A percentile compares a stretch with the other conserved stretches of the same genome.
phyloP scores from a whole-genome alignment of 1,140 invertebrate genomes.

The Plectus sambesii region DNA sequence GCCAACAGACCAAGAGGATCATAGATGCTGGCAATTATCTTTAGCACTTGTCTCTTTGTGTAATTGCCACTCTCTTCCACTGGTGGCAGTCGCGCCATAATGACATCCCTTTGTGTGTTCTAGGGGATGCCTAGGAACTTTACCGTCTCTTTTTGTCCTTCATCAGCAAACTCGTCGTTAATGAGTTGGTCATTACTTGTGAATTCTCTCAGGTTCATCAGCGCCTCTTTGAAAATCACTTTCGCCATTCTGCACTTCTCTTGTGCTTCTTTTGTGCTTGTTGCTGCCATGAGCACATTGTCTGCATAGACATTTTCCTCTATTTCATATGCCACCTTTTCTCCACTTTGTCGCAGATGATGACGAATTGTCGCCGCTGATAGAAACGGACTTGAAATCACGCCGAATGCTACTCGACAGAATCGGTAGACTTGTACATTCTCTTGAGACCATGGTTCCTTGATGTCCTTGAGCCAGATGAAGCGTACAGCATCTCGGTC shows the following conservation, averaged over 20 bases:
- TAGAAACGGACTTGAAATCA: constrained; percentile 14
- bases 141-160: neutral
- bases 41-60: neutral
- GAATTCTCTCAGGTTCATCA: constrained; percentile 19
- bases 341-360: constrained; percentile 9
- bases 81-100: no score
- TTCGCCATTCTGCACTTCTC: neutral
- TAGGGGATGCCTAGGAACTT: neutral
- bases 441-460: constrained; percentile 6
- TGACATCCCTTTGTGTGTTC: neutral
- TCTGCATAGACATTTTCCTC: constrained; percentile 13
- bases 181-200: constrained; percentile 1
- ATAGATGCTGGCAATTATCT: neutral
- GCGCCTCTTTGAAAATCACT: constrained; percentile 5
- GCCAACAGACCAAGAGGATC: constrained; percentile 3
- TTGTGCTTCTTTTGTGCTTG: neutral
- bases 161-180: neutral
- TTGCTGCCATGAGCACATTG: constrained; percentile 9
- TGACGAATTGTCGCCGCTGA: constrained; percentile 15
- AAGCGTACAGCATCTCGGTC: constrained; percentile 23
- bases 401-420: constrained; percentile 18
- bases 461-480: constrained; percentile 21
- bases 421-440: constrained; percentile 15
- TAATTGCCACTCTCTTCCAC: neutral
- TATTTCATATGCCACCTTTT: constrained; percentile 5